phyloP scores from a whole-genome alignment of 64 coral and sea anemone genomes.

The Hydrozoanthus tunicans region DNA sequence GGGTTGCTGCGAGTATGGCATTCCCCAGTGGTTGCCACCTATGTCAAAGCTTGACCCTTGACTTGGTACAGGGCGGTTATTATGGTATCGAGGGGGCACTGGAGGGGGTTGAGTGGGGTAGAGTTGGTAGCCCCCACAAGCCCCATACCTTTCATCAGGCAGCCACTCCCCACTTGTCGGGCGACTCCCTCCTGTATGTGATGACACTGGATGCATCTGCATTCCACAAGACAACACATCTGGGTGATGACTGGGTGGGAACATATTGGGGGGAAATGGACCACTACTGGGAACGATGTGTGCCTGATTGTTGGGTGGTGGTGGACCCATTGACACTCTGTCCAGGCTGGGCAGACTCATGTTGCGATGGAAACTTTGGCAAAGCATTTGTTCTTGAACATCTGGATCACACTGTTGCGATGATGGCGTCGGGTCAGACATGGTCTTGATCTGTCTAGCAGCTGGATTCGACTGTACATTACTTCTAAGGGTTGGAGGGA shows the following conservation, averaged over 20 bases:
- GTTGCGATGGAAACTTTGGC: constrained; percentile 53
- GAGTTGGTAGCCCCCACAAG: constrained; percentile 47
- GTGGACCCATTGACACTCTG: constrained; percentile 22
- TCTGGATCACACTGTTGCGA: constrained; percentile 54
- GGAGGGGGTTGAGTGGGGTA: constrained; percentile 31
- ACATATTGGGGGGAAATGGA: constrained; percentile 13
- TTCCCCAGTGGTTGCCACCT: constrained; percentile 35
- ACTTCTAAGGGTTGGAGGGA: constrained; percentile 75
- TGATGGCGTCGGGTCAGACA: constrained; percentile 73
- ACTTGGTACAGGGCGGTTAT: constrained; percentile 10
- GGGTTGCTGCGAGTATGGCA: constrained; percentile 28
- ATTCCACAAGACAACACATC: constrained; percentile 46
- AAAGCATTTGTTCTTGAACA: constrained; percentile 46
- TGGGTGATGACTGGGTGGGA: constrained; percentile 22
- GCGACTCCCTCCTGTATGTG: constrained; percentile 29
- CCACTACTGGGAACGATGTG: constrained; percentile 40
- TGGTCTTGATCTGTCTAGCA: constrained; percentile 46
- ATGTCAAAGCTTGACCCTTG: constrained; percentile 40
- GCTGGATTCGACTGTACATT: constrained; percentile 46
- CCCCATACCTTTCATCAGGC: constrained; percentile 62
- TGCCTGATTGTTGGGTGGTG: constrained; percentile 48
- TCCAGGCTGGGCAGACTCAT: constrained; percentile 65
- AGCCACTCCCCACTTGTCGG: constrained; percentile 40
- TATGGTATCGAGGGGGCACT: constrained; percentile 38
- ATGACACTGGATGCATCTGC: constrained; percentile 32